Evolutionary conservation across 64 coral and sea anemone genomes (phyloP), one percentile per base, ranked within the genome.

Genomic region (Porites lutea): DNA sequence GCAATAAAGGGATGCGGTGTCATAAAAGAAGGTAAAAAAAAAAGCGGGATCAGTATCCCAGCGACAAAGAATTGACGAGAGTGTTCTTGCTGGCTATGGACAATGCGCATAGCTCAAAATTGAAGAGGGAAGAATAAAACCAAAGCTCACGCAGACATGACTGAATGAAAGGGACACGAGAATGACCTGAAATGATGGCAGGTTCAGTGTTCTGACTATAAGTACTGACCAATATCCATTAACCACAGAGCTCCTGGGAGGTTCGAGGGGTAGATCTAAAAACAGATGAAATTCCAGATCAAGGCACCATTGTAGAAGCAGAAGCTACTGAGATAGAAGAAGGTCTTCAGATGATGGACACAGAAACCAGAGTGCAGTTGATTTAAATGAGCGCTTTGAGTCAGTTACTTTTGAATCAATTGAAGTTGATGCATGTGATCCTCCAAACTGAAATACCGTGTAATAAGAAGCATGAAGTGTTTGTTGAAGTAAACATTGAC

Each of bases 91-190:
- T 16, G 6, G 74, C 13, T 4, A 77, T 77, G 74, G 52, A 49
- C 19, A 20, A 5, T 14, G 74, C 18, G 18, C 74, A 15, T 50
- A 54, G 13, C 55, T 80, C 54, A 5, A 59, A 61, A 14, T 61
- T 55, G 23, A 20, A 43, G 20, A 43, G 78, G 2, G 21, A n/a
- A n/a, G 54, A 53, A 14, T 59, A 80, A 37, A 80, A 54, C 78
- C 78, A 80, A 9, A 80, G 53, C 10, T 80, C 78, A 21, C 54
- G 78, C 27, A 80, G 15, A 15, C 78, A 59, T 12, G 53, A 23
- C 11, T 44, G 57, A 27, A 22, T 14, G 20, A 80, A 80, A 60
- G 53, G 78, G 61, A 80, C 53, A 21, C 78, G 9, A 22, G 54
- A 80, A 20, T n/a, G 52, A 2, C 55, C 9, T 6, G 20, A 13